Base-by-base conservation (phyloP, 1,140 invertebrate genomes). In the Coelopa frigida region DNA sequence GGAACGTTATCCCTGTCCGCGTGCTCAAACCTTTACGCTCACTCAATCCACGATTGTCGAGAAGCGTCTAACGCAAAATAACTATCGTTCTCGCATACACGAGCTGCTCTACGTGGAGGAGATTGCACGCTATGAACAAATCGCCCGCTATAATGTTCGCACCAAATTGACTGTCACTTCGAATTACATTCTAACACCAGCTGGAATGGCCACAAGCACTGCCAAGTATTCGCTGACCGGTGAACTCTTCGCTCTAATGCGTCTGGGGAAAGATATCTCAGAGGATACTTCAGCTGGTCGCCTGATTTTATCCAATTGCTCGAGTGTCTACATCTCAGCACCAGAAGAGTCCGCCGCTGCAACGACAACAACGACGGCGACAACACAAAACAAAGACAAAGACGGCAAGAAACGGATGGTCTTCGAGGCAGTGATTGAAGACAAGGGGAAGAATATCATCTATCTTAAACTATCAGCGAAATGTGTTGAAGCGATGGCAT, bases 221-320 rank as follows among this genome's bases (percentile, higher is more conserved):
- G 84, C 84, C 2, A 89, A 89, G 63, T 89, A 87, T 70, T 81
- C 85, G 2, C 75, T 81, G 49, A 76, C 79, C 18, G 85, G 85
- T 20, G 85, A 90, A 69, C 69, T 91, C 6, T 89, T 87, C 71
- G 87, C 83, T 6, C 71, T 83, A 40, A 78, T 89, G 68, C 75
- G 70, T 39, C 62, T 89, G 22, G 77, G 76, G 15, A 81, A 81
- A 58, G 82, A 85, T 56, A 73, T 92, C 14, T 89, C 86, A 0
- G 88, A 91, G 70, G 89, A 93, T 58, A 88, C 86, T 3, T 80
- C 84, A 15, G 84, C 86, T 21, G 89, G 89, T 0, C 72, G 87
- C 27, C 72, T 93, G 1, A 82, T 93, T 31, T 66, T 91, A 4
- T 84, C 84, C 54, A 87, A 86, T 58, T 89, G 87, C 61, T 83